Evolutionary conservation across 2,113 vertebrate species (phyloP).

Genomic region (Cinclus cinclus): DNA sequence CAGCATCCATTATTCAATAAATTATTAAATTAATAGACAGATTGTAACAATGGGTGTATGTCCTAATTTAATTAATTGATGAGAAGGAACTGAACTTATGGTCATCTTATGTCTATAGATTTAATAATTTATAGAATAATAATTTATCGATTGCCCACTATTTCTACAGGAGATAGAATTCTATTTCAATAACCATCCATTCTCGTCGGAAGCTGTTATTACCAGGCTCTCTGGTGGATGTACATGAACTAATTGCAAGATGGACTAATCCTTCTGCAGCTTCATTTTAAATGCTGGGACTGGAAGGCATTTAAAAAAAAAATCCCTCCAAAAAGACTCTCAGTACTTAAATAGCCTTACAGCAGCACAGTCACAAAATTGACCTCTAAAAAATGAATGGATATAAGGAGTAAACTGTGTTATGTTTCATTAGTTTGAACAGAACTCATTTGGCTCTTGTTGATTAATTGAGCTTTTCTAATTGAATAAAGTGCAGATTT

Average conservation of each 20-base stretch:
- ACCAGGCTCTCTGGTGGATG: neutral
- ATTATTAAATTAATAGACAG: constrained; percentile 69
- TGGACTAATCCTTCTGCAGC: neutral
- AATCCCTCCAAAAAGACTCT: neutral
- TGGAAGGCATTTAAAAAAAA: neutral
- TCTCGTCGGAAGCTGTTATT: constrained; percentile 55
- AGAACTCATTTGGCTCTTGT: constrained; percentile 16
- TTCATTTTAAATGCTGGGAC: neutral
- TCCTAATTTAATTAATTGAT: constrained; percentile 66
- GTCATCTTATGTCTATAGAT: constrained; percentile 55
- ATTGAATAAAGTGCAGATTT: constrained; percentile 35
- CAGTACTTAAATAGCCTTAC: neutral
- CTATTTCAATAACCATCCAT: constrained; percentile 52
- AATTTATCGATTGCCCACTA: constrained; percentile 63
- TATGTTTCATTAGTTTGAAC: constrained; percentile 22
- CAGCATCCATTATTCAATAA: constrained; percentile 63
- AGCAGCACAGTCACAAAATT: neutral
- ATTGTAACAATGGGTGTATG: constrained; percentile 25
- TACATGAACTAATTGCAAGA: constrained; percentile 3
- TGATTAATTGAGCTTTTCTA: constrained; percentile 49
- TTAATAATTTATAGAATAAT: constrained; percentile 70
- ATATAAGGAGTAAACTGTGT: neutral
- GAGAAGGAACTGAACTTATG: constrained; percentile 49
- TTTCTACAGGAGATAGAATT: constrained; percentile 60
- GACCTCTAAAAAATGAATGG: constrained; percentile 29